Conservation (phyloP, 2,797 vertebrate species). For the Decapterus maruadsi region DNA sequence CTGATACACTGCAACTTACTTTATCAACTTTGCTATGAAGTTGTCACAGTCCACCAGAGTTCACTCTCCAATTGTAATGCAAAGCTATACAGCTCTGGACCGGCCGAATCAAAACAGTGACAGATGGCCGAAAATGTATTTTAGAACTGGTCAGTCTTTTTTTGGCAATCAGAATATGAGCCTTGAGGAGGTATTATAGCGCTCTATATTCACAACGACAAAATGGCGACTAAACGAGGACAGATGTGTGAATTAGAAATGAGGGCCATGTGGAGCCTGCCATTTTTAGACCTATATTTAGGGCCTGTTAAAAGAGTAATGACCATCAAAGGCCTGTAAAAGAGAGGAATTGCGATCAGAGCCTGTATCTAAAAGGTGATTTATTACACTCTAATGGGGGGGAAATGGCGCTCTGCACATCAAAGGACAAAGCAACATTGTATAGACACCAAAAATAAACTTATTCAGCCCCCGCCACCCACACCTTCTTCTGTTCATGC, state of each 20-base stretch:
- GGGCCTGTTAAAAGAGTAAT: slow-evolving; percentile 88
- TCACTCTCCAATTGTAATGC: slow-evolving; percentile 41
- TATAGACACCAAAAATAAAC: slow-evolving; percentile 72
- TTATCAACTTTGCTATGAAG: slow-evolving; percentile 1
- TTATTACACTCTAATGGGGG: slow-evolving; percentile 84
- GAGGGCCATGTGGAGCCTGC: slow-evolving; percentile 84
- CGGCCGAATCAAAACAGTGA: slow-evolving; percentile 57
- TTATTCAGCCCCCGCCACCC: slow-evolving; percentile 37
- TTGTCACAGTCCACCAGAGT: slow-evolving; percentile 12
- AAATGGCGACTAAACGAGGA: slow-evolving; percentile 84
- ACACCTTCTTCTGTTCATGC: slow-evolving; percentile 41
- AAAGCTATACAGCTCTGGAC: slow-evolving; percentile 31
- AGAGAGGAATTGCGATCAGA: slow-evolving; percentile 83
- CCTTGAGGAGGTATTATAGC: slow-evolving; percentile 54
- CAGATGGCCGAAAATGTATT: slow-evolving; percentile 67
- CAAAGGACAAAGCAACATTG: slow-evolving; percentile 76
- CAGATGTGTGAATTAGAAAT: slow-evolving; percentile 89
- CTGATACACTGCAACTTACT: slow-evolving; percentile 1
- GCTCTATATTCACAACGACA: slow-evolving; percentile 70
- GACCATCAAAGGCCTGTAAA: slow-evolving; percentile 86
- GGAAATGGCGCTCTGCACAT: slow-evolving; percentile 82
- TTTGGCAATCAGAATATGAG: slow-evolving; percentile 52
- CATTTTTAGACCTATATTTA: slow-evolving; percentile 87
- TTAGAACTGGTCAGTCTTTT: slow-evolving; percentile 54
- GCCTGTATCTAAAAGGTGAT: slow-evolving; percentile 85